Evolutionary conservation across 2,113 vertebrate genomes (phyloP).

Genomic region (Aegithalos caudatus): DNA sequence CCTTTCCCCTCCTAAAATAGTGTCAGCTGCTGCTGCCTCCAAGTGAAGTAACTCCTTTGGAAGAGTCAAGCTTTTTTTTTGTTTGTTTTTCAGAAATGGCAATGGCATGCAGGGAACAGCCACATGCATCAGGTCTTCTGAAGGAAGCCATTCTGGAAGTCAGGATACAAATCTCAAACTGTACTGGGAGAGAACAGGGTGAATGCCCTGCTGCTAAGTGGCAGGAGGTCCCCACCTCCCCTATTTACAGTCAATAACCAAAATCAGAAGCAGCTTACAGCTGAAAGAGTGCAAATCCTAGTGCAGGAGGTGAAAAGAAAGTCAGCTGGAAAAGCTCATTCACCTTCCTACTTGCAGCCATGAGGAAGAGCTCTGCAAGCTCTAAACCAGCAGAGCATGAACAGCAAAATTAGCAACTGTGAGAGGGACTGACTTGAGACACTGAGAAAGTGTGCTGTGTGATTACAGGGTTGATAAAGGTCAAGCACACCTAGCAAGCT

Average conservation of each 20-base stretch:
- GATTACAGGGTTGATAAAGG: not conserved
- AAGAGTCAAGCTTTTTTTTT: not conserved
- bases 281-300: not conserved
- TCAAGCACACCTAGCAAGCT: not conserved
- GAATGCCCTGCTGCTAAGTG: not conserved
- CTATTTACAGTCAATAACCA: not conserved
- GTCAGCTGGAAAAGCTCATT: not conserved
- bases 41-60: not conserved
- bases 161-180: not conserved
- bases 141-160: not conserved
- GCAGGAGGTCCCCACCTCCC: not conserved
- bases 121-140: not conserved
- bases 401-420: not conserved
- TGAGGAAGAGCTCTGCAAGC: not conserved
- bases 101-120: not conserved
- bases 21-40: not conserved
- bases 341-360: not conserved
- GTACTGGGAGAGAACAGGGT: rapidly evolving
- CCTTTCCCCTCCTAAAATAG: not conserved
- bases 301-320: not conserved
- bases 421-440: not conserved
- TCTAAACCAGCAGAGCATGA: not conserved
- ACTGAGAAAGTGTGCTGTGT: not conserved
- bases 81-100: not conserved
- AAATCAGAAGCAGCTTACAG: not conserved